These are phyloP conservation scores for Bombyx mori DNA, from an alignment of 1,140 invertebrate genomes.

Conservation along the genomic window ASM3026992v2 NC_085130.1:11869501-11870000, in stretches of 20 bases:
- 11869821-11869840: conserved; percentile 11
- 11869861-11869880: conserved; percentile 11
- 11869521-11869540: conserved; percentile 21
- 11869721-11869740: conserved; percentile 9
- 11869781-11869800: conserved; percentile 8
- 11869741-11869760: conserved; percentile 15
- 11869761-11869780: conserved; percentile 12
- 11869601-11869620: conserved; percentile 13
- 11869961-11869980: conserved; percentile 14
- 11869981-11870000: conserved; percentile 13
- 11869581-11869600: conserved; percentile 13
- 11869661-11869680: conserved; percentile 13
- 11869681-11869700: conserved; percentile 16
- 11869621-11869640: conserved; percentile 4
- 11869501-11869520: conserved; percentile 14
- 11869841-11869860: conserved; percentile 10
- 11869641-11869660: conserved; percentile 17
- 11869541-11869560: conserved; percentile 19
- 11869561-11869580: conserved; percentile 26
- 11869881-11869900: conserved; percentile 17
- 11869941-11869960: conserved; percentile 10
- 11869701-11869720: conserved; percentile 7
- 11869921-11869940: conserved; percentile 17
- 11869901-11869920: conserved; percentile 2
- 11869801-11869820: conserved; percentile 14